Evolutionary conservation across 2,888 invertebrate species (phyloP), one percentile per base, ranked within the genome.

Genomic region (Dryobotodes eremita): DNA sequence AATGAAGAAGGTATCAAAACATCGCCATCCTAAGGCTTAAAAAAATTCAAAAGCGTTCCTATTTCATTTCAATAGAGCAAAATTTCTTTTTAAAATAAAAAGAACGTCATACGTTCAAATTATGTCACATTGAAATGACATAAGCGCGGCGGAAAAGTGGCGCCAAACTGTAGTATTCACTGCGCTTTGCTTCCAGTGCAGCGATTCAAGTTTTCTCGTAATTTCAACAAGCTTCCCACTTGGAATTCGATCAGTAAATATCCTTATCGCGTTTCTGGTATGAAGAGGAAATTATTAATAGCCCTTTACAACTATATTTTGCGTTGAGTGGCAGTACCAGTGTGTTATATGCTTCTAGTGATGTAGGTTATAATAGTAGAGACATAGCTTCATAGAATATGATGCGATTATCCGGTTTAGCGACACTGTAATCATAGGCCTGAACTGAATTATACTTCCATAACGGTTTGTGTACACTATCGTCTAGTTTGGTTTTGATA

Each of bases 331-430:
- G 86, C 85, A 77, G 76, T 62, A 86, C 84, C 86, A 80, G 84
- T 82, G 80, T 83, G 86, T 82, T 84, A 88, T 71, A 76, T 59
- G 17, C 64, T 72, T 71, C 80, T 91, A 92, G 87, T 90, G 88
- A 90, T 92, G 92, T 92, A 88, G 90, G 88, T 90, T 90, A 90
- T 89, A 42, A 42, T 42, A 91, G 88, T 90, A 90, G 88, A 90
- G 84, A 84, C 76, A 80, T 70, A 53, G 86, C 85, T 90, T 91
- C 90, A 90, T 91, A 89, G 89, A 92, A 91, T 92, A 90, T 92
- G 90, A 91, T 89, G 89, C 80, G 89, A 89, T 90, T 88, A 91
- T 90, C 92, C 90, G 89, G 89, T 90, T 89, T 86, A 88, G 88
- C 88, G 80, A 74, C 86, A 85, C 88, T 89, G 89, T 85, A 83